Evolutionary conservation across 2,113 vertebrate species (phyloP), one percentile per base, ranked within the genome.

Genomic region (Aix galericulata): DNA sequence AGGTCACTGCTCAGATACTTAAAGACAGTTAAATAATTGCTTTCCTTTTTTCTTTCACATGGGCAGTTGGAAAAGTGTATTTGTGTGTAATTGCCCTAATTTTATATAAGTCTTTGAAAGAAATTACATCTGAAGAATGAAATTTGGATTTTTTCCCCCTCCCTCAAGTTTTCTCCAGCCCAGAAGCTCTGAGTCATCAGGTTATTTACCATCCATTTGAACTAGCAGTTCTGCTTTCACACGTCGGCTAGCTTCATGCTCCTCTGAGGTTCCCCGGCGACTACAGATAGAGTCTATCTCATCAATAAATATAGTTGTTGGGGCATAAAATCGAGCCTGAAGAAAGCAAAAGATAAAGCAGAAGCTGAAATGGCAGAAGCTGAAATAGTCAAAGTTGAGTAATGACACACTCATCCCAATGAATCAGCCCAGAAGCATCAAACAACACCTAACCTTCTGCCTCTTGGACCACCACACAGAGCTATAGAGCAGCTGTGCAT

Each of bases 201-300:
- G 55, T 36, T n/a, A 71, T 91, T 97, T 98, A 99, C 99, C 99
- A 36, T 99, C 99, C 99, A 99, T 99, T 20, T 99, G 99, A 94
- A 99, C 98, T 9, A 99, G 98, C 9, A 99, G 98, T 87, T 99
- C 99, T 13, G 99, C 98, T 94, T 99, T 99, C 92, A 99, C 99
- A 69, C 99, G 98, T 44, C 99, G 97, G 93, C 99, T 99, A 74
- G 99, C 99, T 95, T 99, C 99, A 0, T 99, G 99, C 36, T 99
- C 99, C 92, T 99, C 99, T 2, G 99, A 99, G 2, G 99, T 99
- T 31, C 99, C 99, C 95, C 99, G 98, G 81, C 99, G 99, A 95
- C 99, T 99, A 96, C 99, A 99, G 94, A 99, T 99, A 44, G 99
- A 99, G 96, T 99, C 99, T n/a, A 99, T 99, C 91, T 99, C 99